Conservation (phyloP, 1,140 invertebrate genomes). For the Elymnias hypermnestra region DNA sequence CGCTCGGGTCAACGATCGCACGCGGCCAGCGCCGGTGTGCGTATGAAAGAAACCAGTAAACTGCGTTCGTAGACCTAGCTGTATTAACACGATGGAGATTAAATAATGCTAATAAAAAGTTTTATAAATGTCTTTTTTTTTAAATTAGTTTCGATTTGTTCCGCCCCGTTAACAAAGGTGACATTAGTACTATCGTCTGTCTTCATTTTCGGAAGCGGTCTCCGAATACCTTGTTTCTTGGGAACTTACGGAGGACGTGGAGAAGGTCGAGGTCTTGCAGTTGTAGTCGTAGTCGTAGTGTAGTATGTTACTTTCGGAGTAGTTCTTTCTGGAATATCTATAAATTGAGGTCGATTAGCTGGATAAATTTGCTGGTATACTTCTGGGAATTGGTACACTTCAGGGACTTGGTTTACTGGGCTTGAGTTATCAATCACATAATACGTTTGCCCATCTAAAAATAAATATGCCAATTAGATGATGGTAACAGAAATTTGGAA, state of each 20-base stretch:
- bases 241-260: slow-evolving; percentile 4
- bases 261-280: background rate
- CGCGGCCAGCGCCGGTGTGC: too few species aligned
- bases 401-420: too few species aligned
- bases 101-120: too few species aligned
- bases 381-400: slow-evolving; percentile 3
- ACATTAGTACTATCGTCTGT: too few species aligned
- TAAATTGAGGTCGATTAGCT: background rate
- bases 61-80: too few species aligned
- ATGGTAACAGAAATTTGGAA: background rate
- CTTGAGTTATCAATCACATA: background rate
- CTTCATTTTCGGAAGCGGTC: too few species aligned
- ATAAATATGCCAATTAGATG: background rate
- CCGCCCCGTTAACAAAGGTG: too few species aligned
- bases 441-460: slow-evolving; percentile 4
- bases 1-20: too few species aligned
- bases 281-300: background rate
- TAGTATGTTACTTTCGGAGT: background rate
- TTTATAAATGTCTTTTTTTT: too few species aligned
- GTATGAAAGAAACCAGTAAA: too few species aligned
- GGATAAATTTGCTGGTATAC: background rate
- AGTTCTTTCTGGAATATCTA: background rate
- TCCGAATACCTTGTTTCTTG: too few species aligned
- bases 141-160: background rate
- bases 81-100: too few species aligned